Conservation (phyloP, 1,140 invertebrate species). For the Probaryconus sp. region DNA sequence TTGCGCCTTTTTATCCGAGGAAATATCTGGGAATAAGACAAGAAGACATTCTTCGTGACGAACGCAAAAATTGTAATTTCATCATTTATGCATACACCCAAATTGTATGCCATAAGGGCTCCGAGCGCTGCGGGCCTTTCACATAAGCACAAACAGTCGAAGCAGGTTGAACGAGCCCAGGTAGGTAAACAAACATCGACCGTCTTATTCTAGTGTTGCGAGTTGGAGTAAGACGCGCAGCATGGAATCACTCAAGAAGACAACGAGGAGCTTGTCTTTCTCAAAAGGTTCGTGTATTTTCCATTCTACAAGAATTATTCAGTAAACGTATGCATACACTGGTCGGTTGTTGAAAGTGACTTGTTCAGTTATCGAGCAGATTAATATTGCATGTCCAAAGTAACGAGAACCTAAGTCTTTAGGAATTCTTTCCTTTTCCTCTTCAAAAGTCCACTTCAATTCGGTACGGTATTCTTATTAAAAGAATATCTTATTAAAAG, state of each 20-base stretch:
- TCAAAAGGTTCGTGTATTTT: conserved; percentile 32
- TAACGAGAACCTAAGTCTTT: too few species aligned
- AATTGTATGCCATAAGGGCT: conserved; percentile 54
- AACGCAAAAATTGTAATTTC: conserved; percentile 47
- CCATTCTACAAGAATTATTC: conserved; percentile 27
- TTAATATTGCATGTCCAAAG: conserved; percentile 14
- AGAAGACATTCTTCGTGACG: conserved; percentile 27
- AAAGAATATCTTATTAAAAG: too few species aligned
- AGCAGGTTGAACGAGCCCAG: conserved; percentile 37
- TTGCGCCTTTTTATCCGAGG: conserved; percentile 27
- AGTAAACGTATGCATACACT: conserved; percentile 9
- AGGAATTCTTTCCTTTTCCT: too few species aligned
- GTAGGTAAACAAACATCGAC: conserved; percentile 45
- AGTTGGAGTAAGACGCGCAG: conserved; percentile 36
- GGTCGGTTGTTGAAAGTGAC: conserved; percentile 8
- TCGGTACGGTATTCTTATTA: too few species aligned
- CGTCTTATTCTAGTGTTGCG: conserved; percentile 31
- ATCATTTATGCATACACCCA: conserved; percentile 55
- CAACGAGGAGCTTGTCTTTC: conserved; percentile 29
- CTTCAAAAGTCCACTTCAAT: too few species aligned
- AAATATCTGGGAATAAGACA: conserved; percentile 28
- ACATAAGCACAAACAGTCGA: conserved; percentile 26
- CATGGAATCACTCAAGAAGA: conserved; percentile 27
- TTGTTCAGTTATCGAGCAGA: not conserved
- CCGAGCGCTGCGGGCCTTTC: conserved; percentile 42